Base-by-base conservation (phyloP, 2,888 invertebrate genomes). In the Phania funesta region DNA sequence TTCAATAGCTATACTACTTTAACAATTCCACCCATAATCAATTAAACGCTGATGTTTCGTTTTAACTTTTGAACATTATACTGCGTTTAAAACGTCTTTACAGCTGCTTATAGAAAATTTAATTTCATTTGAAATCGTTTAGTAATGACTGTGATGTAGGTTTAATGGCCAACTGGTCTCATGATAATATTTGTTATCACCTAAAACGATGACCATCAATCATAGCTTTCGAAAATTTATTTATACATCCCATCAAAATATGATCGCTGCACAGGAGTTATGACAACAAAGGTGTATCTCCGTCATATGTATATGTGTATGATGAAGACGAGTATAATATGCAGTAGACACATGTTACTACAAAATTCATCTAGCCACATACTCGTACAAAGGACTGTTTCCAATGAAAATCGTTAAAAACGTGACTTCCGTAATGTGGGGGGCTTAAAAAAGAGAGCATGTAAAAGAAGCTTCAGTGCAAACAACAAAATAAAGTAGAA, bases 371-470 rank as follows among this genome's bases (percentile, higher is more conserved):
- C 20, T 22, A 65, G 48, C 56, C 26, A 62, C 52, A 54, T 7
- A 29, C 26, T 16, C 18, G 22, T 38, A 18, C 50, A 18, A 20
- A 13, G 41, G 54, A 52, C 46, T 46, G 54, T 58, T 82, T 80
- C 80, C 83, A 83, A 64, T 73, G 84, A 83, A 75, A 78, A 82
- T 77, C 74, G 71, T 82, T 80, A 65, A 80, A 80, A 81, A 84
- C 84, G 84, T 84, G 84, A 84, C 84, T 84, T 84, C 84, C 84
- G 83, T 74, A 67, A 80, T 75, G 73, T 73, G 65, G 54, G 41
- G 26, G 70, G 70, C 64, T 46, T 65, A 54, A 6, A 22, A 35
- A 46, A 32, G 9, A 22, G 18, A 68, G 32, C 35, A 46, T 22
- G 18, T 32, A 48, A 64, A 50, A 16, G n/a, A 50, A 18, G 18